Conservation (phyloP, 2,888 invertebrate species). For the Arrhopalites spinosus region DNA sequence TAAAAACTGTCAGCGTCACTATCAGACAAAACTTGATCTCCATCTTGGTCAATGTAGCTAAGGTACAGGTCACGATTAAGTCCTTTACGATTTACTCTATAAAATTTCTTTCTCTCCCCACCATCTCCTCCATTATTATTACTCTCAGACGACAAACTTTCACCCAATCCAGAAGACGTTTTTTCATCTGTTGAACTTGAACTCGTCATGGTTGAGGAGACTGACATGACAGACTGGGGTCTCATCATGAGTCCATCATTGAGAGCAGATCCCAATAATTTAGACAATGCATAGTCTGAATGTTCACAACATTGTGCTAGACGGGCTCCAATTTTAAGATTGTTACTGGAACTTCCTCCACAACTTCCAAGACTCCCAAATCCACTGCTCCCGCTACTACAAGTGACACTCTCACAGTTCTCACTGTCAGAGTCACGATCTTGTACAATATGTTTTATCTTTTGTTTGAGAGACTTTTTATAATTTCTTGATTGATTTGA, state of each 20-base stretch:
- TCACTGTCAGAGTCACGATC: constrained; percentile 55
- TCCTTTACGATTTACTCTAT: constrained; percentile 48
- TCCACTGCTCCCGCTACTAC: constrained; percentile 53
- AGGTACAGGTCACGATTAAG: constrained; percentile 54
- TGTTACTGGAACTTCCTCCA: constrained; percentile 52
- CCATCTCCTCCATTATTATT: constrained; percentile 15
- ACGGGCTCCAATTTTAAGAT: constrained; percentile 65
- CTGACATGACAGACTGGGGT: constrained; percentile 64
- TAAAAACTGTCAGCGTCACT: constrained; percentile 71
- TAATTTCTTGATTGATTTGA: constrained; percentile 51
- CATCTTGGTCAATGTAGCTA: constrained; percentile 54
- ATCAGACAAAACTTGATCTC: constrained; percentile 57
- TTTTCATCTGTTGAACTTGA: constrained; percentile 55
- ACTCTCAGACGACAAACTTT: constrained; percentile 38
- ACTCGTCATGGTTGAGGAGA: constrained; percentile 61
- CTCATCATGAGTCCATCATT: constrained; percentile 54
- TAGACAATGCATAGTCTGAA: constrained; percentile 83
- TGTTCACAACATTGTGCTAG: constrained; percentile 67
- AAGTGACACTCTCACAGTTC: constrained; percentile 54
- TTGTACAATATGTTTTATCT: constrained; percentile 57
- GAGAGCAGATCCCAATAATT: constrained; percentile 65
- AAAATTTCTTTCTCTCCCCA: constrained; percentile 22
- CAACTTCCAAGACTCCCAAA: constrained; percentile 54
- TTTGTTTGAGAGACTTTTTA: constrained; percentile 59
- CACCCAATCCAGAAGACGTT: constrained; percentile 45